A percentile compares a stretch with the other conserved stretches of the same genome.
Evolutionary conservation across 2,888 invertebrate species (phyloP).

Genomic region (Trilocha varians): DNA sequence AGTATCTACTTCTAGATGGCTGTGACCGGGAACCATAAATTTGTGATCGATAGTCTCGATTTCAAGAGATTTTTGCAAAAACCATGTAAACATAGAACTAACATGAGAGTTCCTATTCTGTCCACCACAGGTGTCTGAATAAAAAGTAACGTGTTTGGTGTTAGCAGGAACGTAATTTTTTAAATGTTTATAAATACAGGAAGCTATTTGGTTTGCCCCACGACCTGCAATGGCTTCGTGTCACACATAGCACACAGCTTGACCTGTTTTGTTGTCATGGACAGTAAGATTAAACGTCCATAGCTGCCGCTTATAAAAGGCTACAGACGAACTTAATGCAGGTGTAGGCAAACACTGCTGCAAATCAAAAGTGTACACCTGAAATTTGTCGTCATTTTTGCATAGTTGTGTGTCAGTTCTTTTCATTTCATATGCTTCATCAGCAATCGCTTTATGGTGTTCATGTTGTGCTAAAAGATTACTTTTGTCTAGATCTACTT

Average conservation of each 20-base stretch:
- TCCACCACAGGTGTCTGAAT: slow-evolving; percentile 11
- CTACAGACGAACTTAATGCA: background rate
- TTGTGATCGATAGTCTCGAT: too few relatives aligned
- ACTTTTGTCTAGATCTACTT: too few relatives aligned
- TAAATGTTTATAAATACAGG: slow-evolving; percentile 10
- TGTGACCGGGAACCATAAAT: too few relatives aligned
- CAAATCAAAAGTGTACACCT: too few relatives aligned
- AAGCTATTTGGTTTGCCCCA: slow-evolving; percentile 18
- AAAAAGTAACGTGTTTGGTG: slow-evolving; percentile 9
- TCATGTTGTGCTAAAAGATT: slow-evolving; percentile 4
- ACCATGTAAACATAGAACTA: slow-evolving; percentile 15
- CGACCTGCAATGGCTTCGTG: slow-evolving; percentile 3
- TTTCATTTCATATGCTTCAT: slow-evolving; percentile 6
- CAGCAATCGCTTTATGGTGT: slow-evolving; percentile 4
- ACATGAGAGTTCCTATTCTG: slow-evolving; percentile 17
- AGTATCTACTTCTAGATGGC: slow-evolving; percentile 14
- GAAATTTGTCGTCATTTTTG: too few relatives aligned
- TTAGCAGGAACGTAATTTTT: slow-evolving; percentile 2
- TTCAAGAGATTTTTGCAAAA: slow-evolving; percentile 5
- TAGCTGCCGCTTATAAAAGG: slow-evolving; percentile 6
- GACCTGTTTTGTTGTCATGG: slow-evolving; percentile 8
- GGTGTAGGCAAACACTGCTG: too few relatives aligned
- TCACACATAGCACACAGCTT: slow-evolving; percentile 10
- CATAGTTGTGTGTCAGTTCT: slow-evolving; percentile 1
- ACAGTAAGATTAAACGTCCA: slow-evolving; percentile 9